A percentile compares a stretch with the other conserved stretches of the same genome.
These are phyloP conservation scores for Lepidothrix coronata DNA, from an alignment of 2,113 vertebrate genomes.

Conservation along the genomic window DNA sequence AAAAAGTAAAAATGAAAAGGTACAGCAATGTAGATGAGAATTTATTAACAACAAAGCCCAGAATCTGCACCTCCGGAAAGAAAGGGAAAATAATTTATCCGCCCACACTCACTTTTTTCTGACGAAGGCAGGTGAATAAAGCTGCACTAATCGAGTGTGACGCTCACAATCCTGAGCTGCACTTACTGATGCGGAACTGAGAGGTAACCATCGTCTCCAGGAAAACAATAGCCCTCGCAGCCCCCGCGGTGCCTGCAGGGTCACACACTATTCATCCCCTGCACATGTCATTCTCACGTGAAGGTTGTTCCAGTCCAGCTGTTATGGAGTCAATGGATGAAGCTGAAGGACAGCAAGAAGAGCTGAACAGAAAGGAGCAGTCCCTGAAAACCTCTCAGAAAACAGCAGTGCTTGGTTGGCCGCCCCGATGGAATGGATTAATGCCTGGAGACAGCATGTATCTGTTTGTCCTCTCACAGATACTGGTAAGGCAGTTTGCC, in stretches of 20 bases:
- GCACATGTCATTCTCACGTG: not conserved
- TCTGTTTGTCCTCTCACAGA: conserved; percentile 86
- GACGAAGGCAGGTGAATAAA: conserved; percentile 75
- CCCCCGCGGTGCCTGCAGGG: not conserved
- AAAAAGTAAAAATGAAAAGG: conserved; percentile 60
- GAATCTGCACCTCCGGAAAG: conserved; percentile 73
- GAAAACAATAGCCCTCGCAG: conserved; percentile 18
- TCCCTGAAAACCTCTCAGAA: conserved; percentile 62
- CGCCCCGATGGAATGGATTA: conserved; percentile 77
- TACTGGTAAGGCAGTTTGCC: conserved; percentile 80
- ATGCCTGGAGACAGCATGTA: conserved; percentile 78
- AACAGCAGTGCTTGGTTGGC: conserved; percentile 57
- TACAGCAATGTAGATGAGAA: conserved; percentile 67
- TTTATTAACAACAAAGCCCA: conserved; percentile 74
- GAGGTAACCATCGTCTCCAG: conserved; percentile 31
- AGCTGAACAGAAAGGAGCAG: conserved; percentile 54
- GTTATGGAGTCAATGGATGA: conserved; percentile 68
- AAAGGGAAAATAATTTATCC: conserved; percentile 79
- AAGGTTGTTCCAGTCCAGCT: conserved; percentile 68
- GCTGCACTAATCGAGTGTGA: conserved; percentile 72
- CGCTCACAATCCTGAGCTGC: conserved; percentile 56
- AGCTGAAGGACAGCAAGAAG: conserved; percentile 49
- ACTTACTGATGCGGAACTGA: conserved; percentile 58
- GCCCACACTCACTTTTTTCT: conserved; percentile 75
- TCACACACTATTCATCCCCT: not conserved